Evolutionary conservation across 2,888 invertebrate genomes (phyloP), one percentile per base, ranked within the genome.

Genomic region (Dione vanillae): DNA sequence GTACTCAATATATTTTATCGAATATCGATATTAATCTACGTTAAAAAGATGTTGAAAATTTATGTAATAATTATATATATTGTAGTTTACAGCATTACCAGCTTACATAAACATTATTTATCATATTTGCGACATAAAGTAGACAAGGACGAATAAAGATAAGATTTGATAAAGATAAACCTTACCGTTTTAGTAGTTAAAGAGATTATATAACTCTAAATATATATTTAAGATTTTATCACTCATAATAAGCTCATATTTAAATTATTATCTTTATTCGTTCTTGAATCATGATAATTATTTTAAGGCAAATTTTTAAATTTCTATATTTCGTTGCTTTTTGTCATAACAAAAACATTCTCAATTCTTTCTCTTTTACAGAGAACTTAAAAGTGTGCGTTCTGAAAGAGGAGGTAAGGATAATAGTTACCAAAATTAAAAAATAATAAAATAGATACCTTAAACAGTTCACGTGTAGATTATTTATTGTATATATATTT

Each of bases 81-180:
- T 14, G 8, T 47, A 45, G 45, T 37, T 37, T 19, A 14, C 5
- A 10, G 11, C 35, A 40, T 35, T 27, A 45, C 11, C n/a, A 51
- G n/a, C 35, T 54, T 67, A 51, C 41, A 12, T 58, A 58, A 40
- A 41, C 20, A 47, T 40, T 58, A 6, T 40, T 67, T 67, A 59
- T 67, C 67, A 49, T 59, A 49, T 49, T 67, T 59, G 49, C 58
- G 35, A 67, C 12, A 56, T 37, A 40, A n/a, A 37, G 37, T 2
- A 67, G 35, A 58, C 47, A 41, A 67, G 58, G 37, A 49, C 49
- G 47, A 49, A 8, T 40, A 16, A 0, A 49, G 67, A 67, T 67
- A 67, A 67, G 67, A 58, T 67, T 59, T 59, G 35, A 35, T 20
- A 49, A 11, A 47, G 67, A 67, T 67, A 67, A 49, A 54, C 35